A percentile compares a stretch with the other conserved stretches of the same genome.
phyloP scores from a whole-genome alignment of 2,888 invertebrate genomes.

The Barypeithes pellucidus region DNA sequence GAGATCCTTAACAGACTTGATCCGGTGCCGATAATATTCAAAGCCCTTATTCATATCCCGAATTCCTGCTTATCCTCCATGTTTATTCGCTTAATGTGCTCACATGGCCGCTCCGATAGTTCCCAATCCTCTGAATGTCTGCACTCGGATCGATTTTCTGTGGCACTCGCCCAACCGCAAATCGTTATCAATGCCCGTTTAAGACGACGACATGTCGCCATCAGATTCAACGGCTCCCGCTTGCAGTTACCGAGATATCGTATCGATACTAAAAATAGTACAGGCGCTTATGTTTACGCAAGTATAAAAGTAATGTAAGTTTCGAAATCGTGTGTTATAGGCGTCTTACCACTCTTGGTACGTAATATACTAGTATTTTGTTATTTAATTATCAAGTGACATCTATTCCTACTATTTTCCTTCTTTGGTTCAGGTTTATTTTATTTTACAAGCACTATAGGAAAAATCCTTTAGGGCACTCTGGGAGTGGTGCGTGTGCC shows the following conservation, averaged over 20 bases:
- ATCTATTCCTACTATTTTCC: too few relatives aligned
- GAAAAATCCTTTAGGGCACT: too few relatives aligned
- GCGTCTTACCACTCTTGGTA: too few relatives aligned
- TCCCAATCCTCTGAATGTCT: conserved; percentile 15
- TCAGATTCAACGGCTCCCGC: not conserved
- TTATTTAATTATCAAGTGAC: too few relatives aligned
- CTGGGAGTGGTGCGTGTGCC: too few relatives aligned
- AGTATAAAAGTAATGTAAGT: too few relatives aligned
- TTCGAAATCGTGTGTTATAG: too few relatives aligned
- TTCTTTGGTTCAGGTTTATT: too few relatives aligned
- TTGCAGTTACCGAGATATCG: not conserved
- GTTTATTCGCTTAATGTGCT: conserved; percentile 21
- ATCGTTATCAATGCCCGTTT: conserved; percentile 16
- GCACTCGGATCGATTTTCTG: conserved; percentile 18
- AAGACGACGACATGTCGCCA: conserved; percentile 23
- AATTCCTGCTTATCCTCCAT: conserved; percentile 15
- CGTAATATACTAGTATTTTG: too few relatives aligned
- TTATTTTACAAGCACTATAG: too few relatives aligned
- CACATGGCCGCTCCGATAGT: conserved; percentile 14
- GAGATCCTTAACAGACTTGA: not conserved
- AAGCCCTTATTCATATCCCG: conserved; percentile 8
- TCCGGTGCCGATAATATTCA: not conserved
- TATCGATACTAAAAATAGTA: not conserved
- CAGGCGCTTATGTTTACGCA: not conserved
- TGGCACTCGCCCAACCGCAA: conserved; percentile 22